Evolutionary conservation across 2,113 vertebrate species (phyloP), one percentile per base, ranked within the genome.

Genomic region (Bungarus multicinctus): DNA sequence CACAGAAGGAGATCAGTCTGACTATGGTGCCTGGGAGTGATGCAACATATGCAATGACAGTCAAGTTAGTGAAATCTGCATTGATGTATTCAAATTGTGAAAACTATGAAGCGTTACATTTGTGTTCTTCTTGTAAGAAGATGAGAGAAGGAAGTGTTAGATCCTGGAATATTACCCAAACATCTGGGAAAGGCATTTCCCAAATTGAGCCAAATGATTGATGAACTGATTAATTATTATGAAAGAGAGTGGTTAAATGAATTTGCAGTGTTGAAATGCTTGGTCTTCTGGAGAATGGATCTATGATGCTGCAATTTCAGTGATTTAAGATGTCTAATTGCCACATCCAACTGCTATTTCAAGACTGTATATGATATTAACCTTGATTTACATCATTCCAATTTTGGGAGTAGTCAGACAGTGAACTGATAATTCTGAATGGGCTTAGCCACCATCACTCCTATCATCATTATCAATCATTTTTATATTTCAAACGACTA

Each of bases 401-500:
- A 64, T 93, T 93, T 89, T 85, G 27, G 91, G 88, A 52, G 55
- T n/a, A 91, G 30, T 85, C 90, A 91, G 60, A 81, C 86, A 55
- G 60, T 52, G 25, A 54, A 52, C 69, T 52, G 89, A 85, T 86
- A 90, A 90, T 64, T 87, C 81, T 86, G 91, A 92, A 92, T 92
- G 93, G 54, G 60, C 22, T 58, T 52, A 93, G 87, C 69, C 47
- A 90, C 74, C 30, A 60, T 90, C 45, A 57, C 88, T 93, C 74
- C 89, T 54, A 86, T 90, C 55, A 93, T 87, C 81, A 93, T 93
- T 93, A 93, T 93, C 55, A 93, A 93, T 93, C 92, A 90, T 93
- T 90, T 93, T 87, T 60, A 85, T 87, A 90, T 93, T 93, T 55
- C 81, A 93, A 87, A 90, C n/a, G 47, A 90, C 55, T 64, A 34